Evolutionary conservation across 2,888 invertebrate species (phyloP), one percentile per base, ranked within the genome.

Genomic region (Xestia rhomboidea): DNA sequence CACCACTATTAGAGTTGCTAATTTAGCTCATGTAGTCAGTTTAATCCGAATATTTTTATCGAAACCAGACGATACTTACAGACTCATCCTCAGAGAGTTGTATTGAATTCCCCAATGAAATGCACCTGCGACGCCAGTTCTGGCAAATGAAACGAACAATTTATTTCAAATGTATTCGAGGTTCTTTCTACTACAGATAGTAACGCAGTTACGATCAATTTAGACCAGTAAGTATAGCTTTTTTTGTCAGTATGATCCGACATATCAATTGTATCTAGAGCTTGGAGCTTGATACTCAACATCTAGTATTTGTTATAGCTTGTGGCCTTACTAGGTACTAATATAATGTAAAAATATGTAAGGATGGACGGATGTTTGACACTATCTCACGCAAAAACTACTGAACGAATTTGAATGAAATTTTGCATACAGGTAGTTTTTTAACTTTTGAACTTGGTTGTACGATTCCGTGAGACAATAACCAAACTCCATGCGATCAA

Each of bases 101-200:
- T 78, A 66, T 74, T 81, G 49, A 66, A 82, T 57, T 44, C 27
- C 11, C 34, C 82, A 49, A 82, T 78, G 75, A 78, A 81, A 60
- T 66, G 78, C 82, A 78, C 78, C 66, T 82, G 82, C 11, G 75
- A 27, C 57, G 44, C 44, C 6, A 34, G 34, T 51, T 66, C 27
- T 27, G 27, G 74, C 41, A 66, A n/a, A 79, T 60, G 41, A 66
- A 60, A 82, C 11, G 34, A 66, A 34, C 27, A 66, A 78, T 82
- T 34, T 82, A 78, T 82, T 81, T 57, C 24, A 41, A 81, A 73
- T 38, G 34, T 49, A 44, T 73, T 54, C 51, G 41, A 24, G 15
- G 2, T 27, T 73, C 18, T 30, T 54, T 68, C 54, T 24, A 11
- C 5, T 24, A 34, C 4, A 21, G 13, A 38, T 38, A 73, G 7